Percentiles rank a stretch among this genome's conserved stretches.
Conservation (phyloP, 2,797 vertebrate genomes). For the Tinamus major region DNA sequence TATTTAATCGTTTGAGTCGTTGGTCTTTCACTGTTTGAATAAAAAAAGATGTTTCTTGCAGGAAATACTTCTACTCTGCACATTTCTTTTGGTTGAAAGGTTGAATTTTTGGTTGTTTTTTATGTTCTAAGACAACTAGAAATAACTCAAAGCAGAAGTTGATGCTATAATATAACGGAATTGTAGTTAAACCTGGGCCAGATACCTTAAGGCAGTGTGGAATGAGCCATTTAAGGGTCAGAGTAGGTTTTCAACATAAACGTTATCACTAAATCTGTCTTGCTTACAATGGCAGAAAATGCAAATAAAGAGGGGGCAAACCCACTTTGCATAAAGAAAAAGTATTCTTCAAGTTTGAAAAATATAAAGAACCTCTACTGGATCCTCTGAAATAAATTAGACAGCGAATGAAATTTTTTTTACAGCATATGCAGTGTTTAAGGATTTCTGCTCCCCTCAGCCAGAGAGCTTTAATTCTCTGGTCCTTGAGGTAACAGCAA, state of each 20-base stretch:
- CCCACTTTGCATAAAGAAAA: background rate
- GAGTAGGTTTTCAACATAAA: background rate
- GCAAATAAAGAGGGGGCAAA: background rate
- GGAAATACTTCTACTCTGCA: slow-evolving; percentile 40
- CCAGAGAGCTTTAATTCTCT: background rate
- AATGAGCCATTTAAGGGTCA: slow-evolving; percentile 6
- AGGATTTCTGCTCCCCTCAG: background rate
- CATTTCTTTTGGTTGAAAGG: background rate
- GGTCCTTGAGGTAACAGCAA: background rate
- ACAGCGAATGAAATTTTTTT: background rate
- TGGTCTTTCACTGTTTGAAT: slow-evolving; percentile 8
- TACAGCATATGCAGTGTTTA: background rate
- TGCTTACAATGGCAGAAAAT: slow-evolving; percentile 34
- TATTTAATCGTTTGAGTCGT: slow-evolving; percentile 62
- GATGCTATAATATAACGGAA: background rate
- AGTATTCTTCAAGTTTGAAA: background rate
- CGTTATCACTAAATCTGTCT: background rate
- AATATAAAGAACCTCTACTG: fast-evolving
- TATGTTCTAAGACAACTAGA: slow-evolving; percentile 31
- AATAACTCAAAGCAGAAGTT: background rate
- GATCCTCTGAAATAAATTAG: too few relatives aligned
- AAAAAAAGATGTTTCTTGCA: slow-evolving; percentile 27
- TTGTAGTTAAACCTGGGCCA: background rate
- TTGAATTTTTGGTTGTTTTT: background rate
- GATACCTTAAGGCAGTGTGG: background rate